A percentile compares a stretch with the other conserved stretches of the same genome.
Conservation (phyloP, 1,140 invertebrate species). For the Pachyrhynchus sulphureomaculatus region DNA sequence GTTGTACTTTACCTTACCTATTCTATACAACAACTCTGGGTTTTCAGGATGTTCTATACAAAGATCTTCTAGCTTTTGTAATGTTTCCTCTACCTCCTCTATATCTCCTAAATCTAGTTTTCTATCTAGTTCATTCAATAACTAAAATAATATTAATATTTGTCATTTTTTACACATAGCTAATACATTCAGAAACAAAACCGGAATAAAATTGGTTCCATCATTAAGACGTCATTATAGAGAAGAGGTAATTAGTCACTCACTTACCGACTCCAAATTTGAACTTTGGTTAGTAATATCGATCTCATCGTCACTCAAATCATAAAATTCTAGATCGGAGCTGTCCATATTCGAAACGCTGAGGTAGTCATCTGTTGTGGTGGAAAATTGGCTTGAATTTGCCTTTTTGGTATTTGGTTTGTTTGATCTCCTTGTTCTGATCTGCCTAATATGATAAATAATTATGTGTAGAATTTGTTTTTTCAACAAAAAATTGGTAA, state of each 20-base stretch:
- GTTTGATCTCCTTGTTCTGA: conserved; percentile 6
- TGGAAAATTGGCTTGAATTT: conserved; percentile 27
- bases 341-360: conserved; percentile 41
- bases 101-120: conserved; percentile 41
- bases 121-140: conserved; percentile 40
- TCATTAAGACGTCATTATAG: neutral
- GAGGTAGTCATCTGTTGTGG: conserved; percentile 41
- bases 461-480: too few species aligned
- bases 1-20: conserved; percentile 8
- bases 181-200: neutral
- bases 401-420: conserved; percentile 41
- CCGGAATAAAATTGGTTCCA: neutral
- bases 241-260: neutral
- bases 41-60: conserved; percentile 50
- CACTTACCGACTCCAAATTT: conserved; percentile 26
- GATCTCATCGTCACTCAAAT: conserved; percentile 47
- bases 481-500: too few species aligned
- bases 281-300: neutral
- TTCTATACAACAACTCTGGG: conserved; percentile 60
- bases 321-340: conserved; percentile 49
- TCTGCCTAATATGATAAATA: neutral
- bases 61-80: conserved; percentile 50
- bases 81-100: conserved; percentile 40
- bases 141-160: conserved; percentile 27
- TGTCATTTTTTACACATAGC: neutral